Evolutionary conservation across 2,797 vertebrate species (phyloP).

Genomic region (Crypturellus tataupa): DNA sequence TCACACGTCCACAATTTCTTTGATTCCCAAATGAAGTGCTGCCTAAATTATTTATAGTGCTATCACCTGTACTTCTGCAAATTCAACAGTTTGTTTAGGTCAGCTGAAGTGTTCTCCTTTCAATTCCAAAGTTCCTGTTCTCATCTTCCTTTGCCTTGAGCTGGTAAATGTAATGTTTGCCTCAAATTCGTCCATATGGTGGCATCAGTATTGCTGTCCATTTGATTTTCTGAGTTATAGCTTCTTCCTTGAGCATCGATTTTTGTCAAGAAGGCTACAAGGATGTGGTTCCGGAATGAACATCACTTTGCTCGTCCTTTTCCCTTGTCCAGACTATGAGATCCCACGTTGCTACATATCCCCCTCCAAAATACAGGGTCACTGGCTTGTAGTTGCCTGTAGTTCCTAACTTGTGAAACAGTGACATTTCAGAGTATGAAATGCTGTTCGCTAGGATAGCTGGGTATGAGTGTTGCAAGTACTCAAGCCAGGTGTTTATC

Average conservation of each 20-base stretch:
- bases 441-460: neutral
- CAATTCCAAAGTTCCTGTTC: neutral
- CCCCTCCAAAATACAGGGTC: neutral
- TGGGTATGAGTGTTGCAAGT: neutral
- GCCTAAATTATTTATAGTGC: neutral
- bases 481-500: neutral
- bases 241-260: neutral
- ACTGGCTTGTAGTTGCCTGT: no score
- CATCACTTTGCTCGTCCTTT: neutral
- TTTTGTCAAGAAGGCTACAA: neutral
- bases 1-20: neutral
- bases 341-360: neutral
- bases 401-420: neutral
- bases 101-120: neutral
- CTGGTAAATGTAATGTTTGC: neutral
- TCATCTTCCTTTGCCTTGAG: neutral
- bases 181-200: neutral
- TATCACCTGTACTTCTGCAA: neutral
- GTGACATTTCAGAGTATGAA: neutral
- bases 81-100: neutral
- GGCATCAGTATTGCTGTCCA: neutral
- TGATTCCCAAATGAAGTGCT: neutral
- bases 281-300: neutral
- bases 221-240: neutral
- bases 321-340: neutral